Evolutionary conservation across 2,888 invertebrate species (phyloP).

Genomic region (Melitaea athalia): DNA sequence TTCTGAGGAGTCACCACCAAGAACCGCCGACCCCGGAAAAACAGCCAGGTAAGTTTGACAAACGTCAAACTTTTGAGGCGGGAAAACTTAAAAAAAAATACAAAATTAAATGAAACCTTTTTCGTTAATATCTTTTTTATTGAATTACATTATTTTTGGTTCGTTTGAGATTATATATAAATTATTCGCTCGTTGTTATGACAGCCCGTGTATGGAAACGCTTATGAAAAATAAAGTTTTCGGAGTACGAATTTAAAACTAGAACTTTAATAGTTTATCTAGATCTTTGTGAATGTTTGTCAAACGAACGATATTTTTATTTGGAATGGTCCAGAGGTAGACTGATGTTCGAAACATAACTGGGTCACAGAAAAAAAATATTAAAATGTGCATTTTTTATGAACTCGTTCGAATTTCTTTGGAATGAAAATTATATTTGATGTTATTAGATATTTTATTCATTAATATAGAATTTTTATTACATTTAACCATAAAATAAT

Average conservation of each 20-base stretch:
- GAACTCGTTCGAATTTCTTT: constrained; percentile 12
- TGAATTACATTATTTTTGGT: neutral
- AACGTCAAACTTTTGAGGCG: constrained; percentile 32
- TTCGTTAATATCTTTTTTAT: neutral
- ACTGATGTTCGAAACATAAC: constrained; percentile 13
- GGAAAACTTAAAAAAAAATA: constrained; percentile 39
- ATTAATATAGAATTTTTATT: neutral
- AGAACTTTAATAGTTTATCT: constrained; percentile 10
- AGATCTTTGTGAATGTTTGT: neutral
- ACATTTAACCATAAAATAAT: neutral
- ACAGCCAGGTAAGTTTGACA: constrained; percentile 47
- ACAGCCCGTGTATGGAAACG: constrained; percentile 14
- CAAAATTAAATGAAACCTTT: neutral
- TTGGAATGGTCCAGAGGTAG: neutral
- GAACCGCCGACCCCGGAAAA: constrained; percentile 58
- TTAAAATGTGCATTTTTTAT: constrained; percentile 23
- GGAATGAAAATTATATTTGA: constrained; percentile 5
- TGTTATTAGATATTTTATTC: neutral
- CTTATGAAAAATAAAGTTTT: constrained; percentile 18
- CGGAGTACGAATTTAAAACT: constrained; percentile 10
- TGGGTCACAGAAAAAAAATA: constrained; percentile 22
- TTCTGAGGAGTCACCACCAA: constrained; percentile 51
- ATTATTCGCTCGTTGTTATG: constrained; percentile 16
- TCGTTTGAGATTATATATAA: neutral
- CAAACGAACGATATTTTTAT: constrained; percentile 3